Percentiles rank a stretch among this genome's conserved stretches.
phyloP scores from a whole-genome alignment of 2,797 vertebrate species.

The Myiothlypis coronata region DNA sequence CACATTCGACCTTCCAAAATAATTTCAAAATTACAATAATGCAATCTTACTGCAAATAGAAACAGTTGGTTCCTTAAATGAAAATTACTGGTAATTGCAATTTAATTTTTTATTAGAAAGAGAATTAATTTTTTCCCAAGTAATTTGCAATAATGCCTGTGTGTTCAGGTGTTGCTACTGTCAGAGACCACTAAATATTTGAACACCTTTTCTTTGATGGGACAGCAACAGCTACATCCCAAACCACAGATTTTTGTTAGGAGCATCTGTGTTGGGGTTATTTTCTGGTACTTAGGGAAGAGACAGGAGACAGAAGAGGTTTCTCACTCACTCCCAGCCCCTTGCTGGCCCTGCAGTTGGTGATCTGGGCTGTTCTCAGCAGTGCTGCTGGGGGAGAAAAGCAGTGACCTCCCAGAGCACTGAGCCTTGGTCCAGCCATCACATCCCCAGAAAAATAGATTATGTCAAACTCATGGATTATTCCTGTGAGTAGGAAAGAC shows the following conservation, averaged over 20 bases:
- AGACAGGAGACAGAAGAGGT: background rate
- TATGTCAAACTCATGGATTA: background rate
- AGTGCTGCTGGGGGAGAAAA: background rate
- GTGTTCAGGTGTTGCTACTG: background rate
- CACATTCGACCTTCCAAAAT: background rate
- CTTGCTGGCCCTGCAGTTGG: background rate
- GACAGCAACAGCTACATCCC: background rate
- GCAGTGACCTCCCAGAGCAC: background rate
- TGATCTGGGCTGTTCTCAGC: background rate
- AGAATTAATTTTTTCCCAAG: background rate
- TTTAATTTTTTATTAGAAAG: conserved; percentile 17
- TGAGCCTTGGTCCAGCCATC: background rate
- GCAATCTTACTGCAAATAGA: background rate
- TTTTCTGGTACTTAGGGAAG: background rate
- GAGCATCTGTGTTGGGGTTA: background rate
- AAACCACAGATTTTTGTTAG: background rate
- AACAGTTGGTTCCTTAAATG: conserved; percentile 3
- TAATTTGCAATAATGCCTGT: background rate
- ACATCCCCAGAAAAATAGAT: background rate
- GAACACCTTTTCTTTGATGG: background rate
- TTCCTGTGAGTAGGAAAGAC: background rate
- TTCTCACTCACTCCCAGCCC: background rate
- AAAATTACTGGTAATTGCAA: background rate
- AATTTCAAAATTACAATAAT: background rate
- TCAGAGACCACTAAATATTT: background rate